These are phyloP conservation scores for Teleogryllus occipitalis DNA, from an alignment of 1,140 invertebrate genomes.

Conservation along the genomic window DNA sequence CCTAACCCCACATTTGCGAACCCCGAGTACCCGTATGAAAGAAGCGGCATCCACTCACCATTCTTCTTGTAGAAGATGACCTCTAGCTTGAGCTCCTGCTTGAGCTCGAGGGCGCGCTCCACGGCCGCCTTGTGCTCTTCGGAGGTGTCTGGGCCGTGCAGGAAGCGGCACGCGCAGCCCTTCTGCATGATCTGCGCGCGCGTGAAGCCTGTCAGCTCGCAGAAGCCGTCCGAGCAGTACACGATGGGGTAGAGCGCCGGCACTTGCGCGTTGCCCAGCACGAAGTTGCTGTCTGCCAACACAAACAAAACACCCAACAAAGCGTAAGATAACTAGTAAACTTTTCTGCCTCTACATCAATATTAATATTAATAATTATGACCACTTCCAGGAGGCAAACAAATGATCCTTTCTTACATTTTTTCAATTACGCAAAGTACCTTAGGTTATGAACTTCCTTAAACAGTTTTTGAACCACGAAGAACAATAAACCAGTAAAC, in stretches of 20 bases:
- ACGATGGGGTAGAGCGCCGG: slow-evolving; percentile 84
- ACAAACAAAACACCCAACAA: slow-evolving; percentile 28
- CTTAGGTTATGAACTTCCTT: not conserved
- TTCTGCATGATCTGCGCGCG: slow-evolving; percentile 96
- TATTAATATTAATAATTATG: not conserved
- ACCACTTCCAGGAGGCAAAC: not conserved
- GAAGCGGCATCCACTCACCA: slow-evolving; percentile 50
- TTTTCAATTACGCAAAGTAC: not conserved
- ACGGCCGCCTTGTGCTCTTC: slow-evolving; percentile 84
- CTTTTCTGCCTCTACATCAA: not conserved
- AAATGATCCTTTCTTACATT: not conserved
- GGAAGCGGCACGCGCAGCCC: slow-evolving; percentile 90
- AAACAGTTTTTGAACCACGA: not conserved
- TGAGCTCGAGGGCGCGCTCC: slow-evolving; percentile 77
- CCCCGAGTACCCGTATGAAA: no score
- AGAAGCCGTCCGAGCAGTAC: slow-evolving; percentile 96
- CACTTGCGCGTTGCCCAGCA: slow-evolving; percentile 93
- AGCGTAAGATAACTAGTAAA: not conserved
- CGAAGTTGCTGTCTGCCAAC: slow-evolving; percentile 93
- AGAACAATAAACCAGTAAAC: no score
- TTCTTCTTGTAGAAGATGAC: slow-evolving; percentile 92
- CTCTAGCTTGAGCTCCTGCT: slow-evolving; percentile 87
- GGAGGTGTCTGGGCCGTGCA: slow-evolving; percentile 83
- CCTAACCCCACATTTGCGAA: no score
- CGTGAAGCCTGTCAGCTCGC: slow-evolving; percentile 88